These are phyloP conservation scores for Erinaceus europaeus DNA, from an alignment of 2,113 vertebrate species.

Conservation along the genomic window DNA sequence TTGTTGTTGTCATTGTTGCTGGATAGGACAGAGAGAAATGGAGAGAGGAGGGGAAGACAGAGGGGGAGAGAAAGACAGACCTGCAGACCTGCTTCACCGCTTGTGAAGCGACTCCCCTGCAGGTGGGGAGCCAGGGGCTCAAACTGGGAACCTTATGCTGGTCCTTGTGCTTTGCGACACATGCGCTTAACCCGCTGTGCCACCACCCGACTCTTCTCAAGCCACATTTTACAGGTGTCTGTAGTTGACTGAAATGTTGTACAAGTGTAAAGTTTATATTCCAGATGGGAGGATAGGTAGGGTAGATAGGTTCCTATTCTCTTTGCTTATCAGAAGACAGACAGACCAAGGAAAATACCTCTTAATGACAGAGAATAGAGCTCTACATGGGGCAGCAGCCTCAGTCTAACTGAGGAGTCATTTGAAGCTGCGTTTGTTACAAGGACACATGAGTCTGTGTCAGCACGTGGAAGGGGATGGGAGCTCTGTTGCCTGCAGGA, in stretches of 20 bases:
- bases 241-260: conserved; percentile 17
- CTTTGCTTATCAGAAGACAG: not conserved
- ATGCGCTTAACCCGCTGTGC: too few relatives aligned
- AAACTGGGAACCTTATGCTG: too few relatives aligned
- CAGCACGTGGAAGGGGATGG: not conserved
- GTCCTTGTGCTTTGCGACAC: too few relatives aligned
- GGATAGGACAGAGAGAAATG: too few relatives aligned
- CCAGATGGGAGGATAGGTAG: not conserved
- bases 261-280: conserved; percentile 10
- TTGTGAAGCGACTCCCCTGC: too few relatives aligned
- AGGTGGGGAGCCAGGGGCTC: too few relatives aligned
- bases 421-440: not conserved
- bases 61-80: too few relatives aligned
- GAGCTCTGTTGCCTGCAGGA: not conserved
- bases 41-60: too few relatives aligned
- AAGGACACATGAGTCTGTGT: not conserved
- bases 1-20: too few relatives aligned
- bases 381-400: not conserved
- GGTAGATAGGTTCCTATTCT: not conserved
- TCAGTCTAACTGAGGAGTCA: not conserved
- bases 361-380: not conserved
- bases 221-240: not conserved
- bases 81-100: too few relatives aligned
- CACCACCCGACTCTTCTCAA: not conserved
- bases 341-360: not conserved